phyloP scores from a whole-genome alignment of 2,888 invertebrate genomes.

The Branchellion lobata region DNA sequence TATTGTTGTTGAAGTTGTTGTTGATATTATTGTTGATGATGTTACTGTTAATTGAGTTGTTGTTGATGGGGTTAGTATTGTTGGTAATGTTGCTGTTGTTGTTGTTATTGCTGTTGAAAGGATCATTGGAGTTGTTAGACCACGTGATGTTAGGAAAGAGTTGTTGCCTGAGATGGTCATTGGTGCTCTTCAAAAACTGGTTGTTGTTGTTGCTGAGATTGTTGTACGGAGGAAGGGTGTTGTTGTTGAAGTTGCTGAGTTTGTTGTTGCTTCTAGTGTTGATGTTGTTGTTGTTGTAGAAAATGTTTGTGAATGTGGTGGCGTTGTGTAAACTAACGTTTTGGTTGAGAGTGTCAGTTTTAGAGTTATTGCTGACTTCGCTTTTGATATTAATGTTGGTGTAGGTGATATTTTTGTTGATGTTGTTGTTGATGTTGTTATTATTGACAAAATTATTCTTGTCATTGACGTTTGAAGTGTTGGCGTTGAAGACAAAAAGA shows the following conservation, averaged over 20 bases:
- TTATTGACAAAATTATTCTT: too few relatives aligned
- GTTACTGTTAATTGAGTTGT: too few relatives aligned
- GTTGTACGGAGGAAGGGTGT: not conserved
- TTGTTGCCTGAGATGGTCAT: constrained; percentile 29
- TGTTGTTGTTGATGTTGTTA: too few relatives aligned
- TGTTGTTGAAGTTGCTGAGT: not conserved
- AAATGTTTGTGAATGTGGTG: not conserved
- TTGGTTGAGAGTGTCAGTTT: not conserved
- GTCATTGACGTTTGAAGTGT: too few relatives aligned
- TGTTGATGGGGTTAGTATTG: not conserved
- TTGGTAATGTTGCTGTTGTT: not conserved
- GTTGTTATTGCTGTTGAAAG: constrained; percentile 8
- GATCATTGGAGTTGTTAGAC: constrained; percentile 7
- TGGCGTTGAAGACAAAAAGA: too few relatives aligned
- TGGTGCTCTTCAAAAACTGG: not conserved
- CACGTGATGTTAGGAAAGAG: constrained; percentile 39
- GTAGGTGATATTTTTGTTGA: not conserved
- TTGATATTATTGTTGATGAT: too few relatives aligned
- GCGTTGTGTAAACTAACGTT: not conserved
- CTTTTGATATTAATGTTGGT: too few relatives aligned
- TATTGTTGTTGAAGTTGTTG: too few relatives aligned
- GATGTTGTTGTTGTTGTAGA: constrained; percentile 1
- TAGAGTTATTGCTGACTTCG: not conserved
- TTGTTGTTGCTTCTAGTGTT: not conserved
- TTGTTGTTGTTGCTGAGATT: not conserved